Conservation (phyloP, 2,888 invertebrate species). For the Cistogaster globosa region DNA sequence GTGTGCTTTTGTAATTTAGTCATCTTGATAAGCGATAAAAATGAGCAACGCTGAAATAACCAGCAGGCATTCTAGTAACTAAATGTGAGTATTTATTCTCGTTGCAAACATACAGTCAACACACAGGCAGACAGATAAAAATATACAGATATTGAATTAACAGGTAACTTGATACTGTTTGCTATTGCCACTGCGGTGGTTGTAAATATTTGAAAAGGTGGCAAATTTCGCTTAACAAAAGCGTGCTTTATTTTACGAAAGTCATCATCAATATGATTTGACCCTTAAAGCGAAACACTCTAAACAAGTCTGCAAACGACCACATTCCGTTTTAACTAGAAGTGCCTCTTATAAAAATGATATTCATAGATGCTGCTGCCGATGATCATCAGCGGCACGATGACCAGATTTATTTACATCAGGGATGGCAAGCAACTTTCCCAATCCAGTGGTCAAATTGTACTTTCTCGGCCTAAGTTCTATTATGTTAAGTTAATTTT, state of each 20-base stretch:
- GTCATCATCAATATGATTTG: slow-evolving; percentile 28
- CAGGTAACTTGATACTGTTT: slow-evolving; percentile 68
- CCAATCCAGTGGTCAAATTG: too few species aligned
- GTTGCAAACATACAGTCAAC: slow-evolving; percentile 45
- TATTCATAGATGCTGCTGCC: slow-evolving; percentile 18
- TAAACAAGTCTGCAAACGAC: slow-evolving; percentile 9
- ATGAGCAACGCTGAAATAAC: slow-evolving; percentile 69
- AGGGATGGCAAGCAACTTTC: too few species aligned
- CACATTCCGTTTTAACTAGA: slow-evolving; percentile 31
- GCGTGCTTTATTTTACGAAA: slow-evolving; percentile 53
- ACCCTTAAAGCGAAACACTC: not conserved
- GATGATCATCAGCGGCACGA: slow-evolving; percentile 17
- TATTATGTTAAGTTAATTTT: too few species aligned
- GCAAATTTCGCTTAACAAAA: slow-evolving; percentile 66
- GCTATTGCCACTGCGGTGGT: slow-evolving; percentile 63
- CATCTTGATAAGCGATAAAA: slow-evolving; percentile 71
- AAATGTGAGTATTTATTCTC: not conserved
- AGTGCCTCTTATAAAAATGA: slow-evolving; percentile 15
- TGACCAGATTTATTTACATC: slow-evolving; percentile 49
- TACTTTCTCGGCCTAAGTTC: too few species aligned
- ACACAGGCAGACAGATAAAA: slow-evolving; percentile 31
- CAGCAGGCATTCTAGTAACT: slow-evolving; percentile 58
- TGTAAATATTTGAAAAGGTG: slow-evolving; percentile 70
- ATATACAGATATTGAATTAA: slow-evolving; percentile 39
- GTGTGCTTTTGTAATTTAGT: slow-evolving; percentile 71